Base-by-base conservation (phyloP, 1,140 invertebrate genomes). In the Penaeus indicus region DNA sequence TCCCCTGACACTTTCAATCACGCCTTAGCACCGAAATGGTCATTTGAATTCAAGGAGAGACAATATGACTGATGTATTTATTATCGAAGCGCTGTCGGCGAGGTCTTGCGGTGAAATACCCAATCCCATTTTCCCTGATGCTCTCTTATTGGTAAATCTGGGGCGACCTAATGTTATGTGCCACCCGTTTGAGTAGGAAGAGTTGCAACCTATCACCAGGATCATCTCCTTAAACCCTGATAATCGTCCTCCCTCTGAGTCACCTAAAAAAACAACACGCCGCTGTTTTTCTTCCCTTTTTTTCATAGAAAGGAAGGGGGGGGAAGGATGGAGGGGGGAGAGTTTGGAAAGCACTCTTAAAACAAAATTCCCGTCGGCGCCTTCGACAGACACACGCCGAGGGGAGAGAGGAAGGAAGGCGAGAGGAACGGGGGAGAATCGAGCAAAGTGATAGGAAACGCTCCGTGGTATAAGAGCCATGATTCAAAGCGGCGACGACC, bases 71-170 rank as follows among this genome's bases (percentile, higher is more conserved):
- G 69, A 1, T 10, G 38, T n/a, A 84, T 61, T 27, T 63, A n/a
- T n/a, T 54, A 61, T 72, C 42, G 63, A 67, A 63, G 13, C 63
- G 81, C 60, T 62, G 60, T 79, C 64, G 60, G 72, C 81, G 84
- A 72, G 21, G 75, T 75, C 67, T 84, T 84, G 81, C 80, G 69
- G 81, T 69, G 86, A 83, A 84, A 88, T 67, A 84, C 86, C 81
- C 61, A 83, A 88, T 84, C 86, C 86, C 86, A 88, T 88, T 88
- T 63, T 79, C 86, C 86, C 81, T 88, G 86, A 88, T 88, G 86
- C 86, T 88, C 86, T 88, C 81, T 88, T 88, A 88, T 88, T 88
- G 86, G 86, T 88, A 88, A 88, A 88, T 88, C 86, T 88, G 80
- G 86, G 81, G 86, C 86, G 86, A 88, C 81, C 86, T 88, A 88